A percentile compares a stretch with the other conserved stretches of the same genome.
Evolutionary conservation across 2,888 invertebrate species (phyloP).

Genomic region (Serripes groenlandicus): DNA sequence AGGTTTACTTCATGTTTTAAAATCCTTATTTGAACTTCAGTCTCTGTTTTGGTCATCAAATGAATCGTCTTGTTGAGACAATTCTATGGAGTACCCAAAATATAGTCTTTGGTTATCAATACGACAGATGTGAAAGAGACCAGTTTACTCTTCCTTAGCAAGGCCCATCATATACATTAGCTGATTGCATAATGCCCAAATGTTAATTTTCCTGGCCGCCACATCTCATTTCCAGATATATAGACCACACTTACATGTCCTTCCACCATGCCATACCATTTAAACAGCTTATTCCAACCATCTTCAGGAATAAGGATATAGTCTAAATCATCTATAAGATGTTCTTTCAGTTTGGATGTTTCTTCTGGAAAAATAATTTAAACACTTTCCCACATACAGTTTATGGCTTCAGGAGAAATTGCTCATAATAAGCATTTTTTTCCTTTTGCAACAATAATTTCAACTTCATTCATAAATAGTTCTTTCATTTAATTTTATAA

Average conservation of each 20-base stretch:
- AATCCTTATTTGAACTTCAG: no score
- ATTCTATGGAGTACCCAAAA: not conserved
- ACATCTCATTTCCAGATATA: not conserved
- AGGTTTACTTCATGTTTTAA: no score
- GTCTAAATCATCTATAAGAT: slow-evolving; percentile 87
- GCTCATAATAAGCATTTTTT: not conserved
- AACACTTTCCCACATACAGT: not conserved
- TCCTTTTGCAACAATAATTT: not conserved
- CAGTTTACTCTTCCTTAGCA: no score
- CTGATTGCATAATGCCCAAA: no score
- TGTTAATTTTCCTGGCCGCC: no score
- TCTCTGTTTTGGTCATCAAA: no score
- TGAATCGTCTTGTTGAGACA: not conserved
- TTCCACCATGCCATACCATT: slow-evolving; percentile 83
- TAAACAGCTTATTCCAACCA: slow-evolving; percentile 86
- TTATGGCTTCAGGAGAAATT: not conserved
- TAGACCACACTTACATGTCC: slow-evolving; percentile 80
- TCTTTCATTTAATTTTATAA: no score
- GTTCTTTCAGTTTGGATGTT: slow-evolving; percentile 83
- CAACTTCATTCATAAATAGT: no score
- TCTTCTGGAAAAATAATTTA: slow-evolving; percentile 51
- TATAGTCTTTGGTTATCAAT: no score
- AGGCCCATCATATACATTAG: no score
- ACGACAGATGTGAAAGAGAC: no score
- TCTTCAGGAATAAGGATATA: slow-evolving; percentile 87